phyloP scores from a whole-genome alignment of 2,797 vertebrate species.

The Margarornis squamiger region DNA sequence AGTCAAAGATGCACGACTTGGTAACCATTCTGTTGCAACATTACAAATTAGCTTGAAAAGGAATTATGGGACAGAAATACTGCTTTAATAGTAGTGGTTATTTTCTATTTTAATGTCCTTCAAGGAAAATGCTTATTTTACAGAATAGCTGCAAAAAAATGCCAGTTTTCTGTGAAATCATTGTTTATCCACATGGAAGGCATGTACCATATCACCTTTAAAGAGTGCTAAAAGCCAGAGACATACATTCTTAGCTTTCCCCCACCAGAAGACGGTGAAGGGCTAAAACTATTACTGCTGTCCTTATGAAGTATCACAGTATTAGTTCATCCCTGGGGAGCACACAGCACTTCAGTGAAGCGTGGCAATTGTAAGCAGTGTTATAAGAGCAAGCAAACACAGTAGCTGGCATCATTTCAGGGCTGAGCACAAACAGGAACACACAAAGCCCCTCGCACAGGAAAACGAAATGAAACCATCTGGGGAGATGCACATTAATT shows the following conservation, averaged over 20 bases:
- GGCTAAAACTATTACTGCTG: constrained; percentile 44
- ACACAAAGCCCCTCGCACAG: constrained; percentile 46
- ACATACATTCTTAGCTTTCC: constrained; percentile 59
- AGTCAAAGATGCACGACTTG: neutral
- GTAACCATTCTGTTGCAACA: neutral
- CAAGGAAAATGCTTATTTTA: constrained; percentile 1
- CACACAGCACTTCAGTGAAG: constrained; percentile 66
- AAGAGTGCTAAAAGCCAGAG: constrained; percentile 58
- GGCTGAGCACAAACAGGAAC: constrained; percentile 56
- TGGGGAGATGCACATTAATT: neutral
- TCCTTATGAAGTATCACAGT: constrained; percentile 12
- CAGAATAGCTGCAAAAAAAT: neutral
- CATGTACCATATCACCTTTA: constrained; percentile 73
- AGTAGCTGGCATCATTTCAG: constrained; percentile 51
- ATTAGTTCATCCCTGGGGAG: constrained; percentile 34
- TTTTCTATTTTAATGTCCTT: neutral
- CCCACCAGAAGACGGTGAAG: constrained; percentile 37
- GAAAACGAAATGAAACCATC: neutral
- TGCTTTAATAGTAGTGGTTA: neutral
- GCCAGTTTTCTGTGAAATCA: constrained; percentile 18
- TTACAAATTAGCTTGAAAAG: neutral
- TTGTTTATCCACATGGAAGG: constrained; percentile 19
- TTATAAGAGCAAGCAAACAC: constrained; percentile 73
- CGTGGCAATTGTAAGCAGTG: constrained; percentile 65
- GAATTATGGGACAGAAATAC: neutral